phyloP scores from a whole-genome alignment of 2,797 vertebrate species.

The Forpus xanthops region DNA sequence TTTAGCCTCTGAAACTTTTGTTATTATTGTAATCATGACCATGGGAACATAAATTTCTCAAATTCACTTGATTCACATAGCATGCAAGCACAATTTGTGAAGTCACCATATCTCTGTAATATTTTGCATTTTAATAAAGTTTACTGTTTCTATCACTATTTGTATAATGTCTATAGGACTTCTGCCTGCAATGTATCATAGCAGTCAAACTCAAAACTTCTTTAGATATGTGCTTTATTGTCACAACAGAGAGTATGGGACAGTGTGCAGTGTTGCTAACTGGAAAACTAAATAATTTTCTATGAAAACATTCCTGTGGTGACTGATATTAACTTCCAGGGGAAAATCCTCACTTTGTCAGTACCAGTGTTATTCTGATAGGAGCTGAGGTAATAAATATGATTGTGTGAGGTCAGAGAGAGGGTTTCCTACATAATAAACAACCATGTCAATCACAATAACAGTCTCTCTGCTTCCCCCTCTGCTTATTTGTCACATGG shows the following conservation, averaged over 20 bases:
- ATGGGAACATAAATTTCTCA: not conserved
- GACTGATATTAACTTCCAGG: not conserved
- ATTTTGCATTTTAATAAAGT: not conserved
- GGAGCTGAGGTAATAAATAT: conserved; percentile 5
- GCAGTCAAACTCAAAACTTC: not conserved
- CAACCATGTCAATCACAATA: not conserved
- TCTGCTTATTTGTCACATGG: conserved; percentile 42
- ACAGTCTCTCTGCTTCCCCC: not conserved
- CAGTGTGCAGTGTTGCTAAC: not conserved
- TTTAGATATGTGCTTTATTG: not conserved
- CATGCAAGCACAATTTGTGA: not conserved
- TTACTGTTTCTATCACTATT: not conserved
- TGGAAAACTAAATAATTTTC: not conserved
- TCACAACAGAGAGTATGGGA: not conserved
- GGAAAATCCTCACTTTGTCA: not conserved
- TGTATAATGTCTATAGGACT: not conserved
- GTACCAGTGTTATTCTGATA: not conserved
- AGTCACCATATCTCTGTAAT: not conserved
- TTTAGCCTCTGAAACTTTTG: not conserved
- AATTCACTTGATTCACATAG: not conserved
- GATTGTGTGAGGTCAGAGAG: not conserved
- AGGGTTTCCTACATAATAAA: not conserved
- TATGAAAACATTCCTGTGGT: not conserved
- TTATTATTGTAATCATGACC: not conserved
- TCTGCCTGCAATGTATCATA: not conserved